These are phyloP conservation scores for Lepidurus couesii DNA, from an alignment of 1,140 invertebrate species.

Conservation along the genomic window DNA sequence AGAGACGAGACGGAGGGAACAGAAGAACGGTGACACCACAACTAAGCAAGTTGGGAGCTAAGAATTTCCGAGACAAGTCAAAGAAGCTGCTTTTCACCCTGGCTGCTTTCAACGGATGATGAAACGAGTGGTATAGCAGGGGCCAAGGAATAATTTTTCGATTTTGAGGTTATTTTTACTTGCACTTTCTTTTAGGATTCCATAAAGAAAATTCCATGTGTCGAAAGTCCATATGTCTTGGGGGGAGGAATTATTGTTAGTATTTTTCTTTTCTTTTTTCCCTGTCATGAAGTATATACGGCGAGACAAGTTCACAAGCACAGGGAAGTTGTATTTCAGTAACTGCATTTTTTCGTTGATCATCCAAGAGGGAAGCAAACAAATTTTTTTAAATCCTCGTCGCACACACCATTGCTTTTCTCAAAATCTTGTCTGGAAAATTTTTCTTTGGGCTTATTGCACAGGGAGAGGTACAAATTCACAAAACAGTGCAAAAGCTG, in stretches of 20 bases:
- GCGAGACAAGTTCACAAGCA: constrained; percentile 13
- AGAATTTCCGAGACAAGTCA: not conserved
- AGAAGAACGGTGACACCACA: not conserved
- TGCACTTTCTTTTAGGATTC: not conserved
- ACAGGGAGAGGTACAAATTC: constrained; percentile 17
- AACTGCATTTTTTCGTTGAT: constrained; percentile 11
- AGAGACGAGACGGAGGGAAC: not conserved
- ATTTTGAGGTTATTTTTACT: not conserved
- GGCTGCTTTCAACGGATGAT: not conserved
- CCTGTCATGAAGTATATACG: constrained; percentile 1
- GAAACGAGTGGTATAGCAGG: not conserved
- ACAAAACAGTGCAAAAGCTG: constrained; percentile 22
- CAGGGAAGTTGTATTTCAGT: constrained; percentile 22
- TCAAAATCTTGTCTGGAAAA: not conserved
- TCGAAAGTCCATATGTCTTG: not conserved
- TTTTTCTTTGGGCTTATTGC: constrained; percentile 13
- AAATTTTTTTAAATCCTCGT: not conserved
- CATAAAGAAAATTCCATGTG: not conserved
- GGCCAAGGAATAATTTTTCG: not conserved
- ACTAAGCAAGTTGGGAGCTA: not conserved
- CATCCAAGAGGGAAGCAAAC: constrained; percentile 10
- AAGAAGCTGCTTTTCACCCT: not conserved
- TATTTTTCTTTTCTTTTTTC: not conserved
- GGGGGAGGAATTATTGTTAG: not conserved
- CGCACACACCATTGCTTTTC: not conserved